Base-by-base conservation (phyloP, 2,888 invertebrate species). In the Apamea anceps region DNA sequence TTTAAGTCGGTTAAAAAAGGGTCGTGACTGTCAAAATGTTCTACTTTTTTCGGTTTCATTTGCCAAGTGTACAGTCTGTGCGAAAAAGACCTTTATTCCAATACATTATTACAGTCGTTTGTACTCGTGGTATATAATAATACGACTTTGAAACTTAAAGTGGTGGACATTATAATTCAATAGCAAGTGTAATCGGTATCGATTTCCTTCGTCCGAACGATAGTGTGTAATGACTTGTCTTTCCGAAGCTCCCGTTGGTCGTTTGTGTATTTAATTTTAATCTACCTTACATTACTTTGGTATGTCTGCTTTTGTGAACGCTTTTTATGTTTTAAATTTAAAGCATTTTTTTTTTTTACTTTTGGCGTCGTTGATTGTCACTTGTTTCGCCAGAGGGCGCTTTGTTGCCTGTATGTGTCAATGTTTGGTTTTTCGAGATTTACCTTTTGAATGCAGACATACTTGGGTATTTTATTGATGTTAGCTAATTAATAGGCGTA, bases 391-490 rank as follows among this genome's bases (percentile, higher is more conserved):
- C 7, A n/a, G 77, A 62, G 15, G 74, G 65, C 63, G 82, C n/a
- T 66, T 66, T 42, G n/a, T 67, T 37, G 65, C 82, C 82, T 65
- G 45, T 63, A 21, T 18, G 18, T n/a, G 2, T 32, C 15, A 51
- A 51, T 72, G 68, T 65, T 65, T 68, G n/a, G 51, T 73, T 70
- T 73, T 80, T 4, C 7, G 54, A 45, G 13, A n/a, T 13, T 37
- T 57, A 13, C 65, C 32, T 28, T 8, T 68, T 60, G 32, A 71
- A 77, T 73, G 91, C 91, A 90, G 91, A 89, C 92, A 91, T 91
- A 89, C 89, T 92, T 70, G 75, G 85, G 88, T 88, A 82, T 84
- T 71, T 74, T 15, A 81, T 92, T 87, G 89, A 91, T 93, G 93
- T 93, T 92, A 89, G 91, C 86, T 91, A 88, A 90, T 88, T 71